A percentile compares a stretch with the other conserved stretches of the same genome.
These are phyloP conservation scores for Rhegmatorhina hoffmannsi DNA, from an alignment of 2,113 vertebrate genomes.

Conservation along the genomic window DNA sequence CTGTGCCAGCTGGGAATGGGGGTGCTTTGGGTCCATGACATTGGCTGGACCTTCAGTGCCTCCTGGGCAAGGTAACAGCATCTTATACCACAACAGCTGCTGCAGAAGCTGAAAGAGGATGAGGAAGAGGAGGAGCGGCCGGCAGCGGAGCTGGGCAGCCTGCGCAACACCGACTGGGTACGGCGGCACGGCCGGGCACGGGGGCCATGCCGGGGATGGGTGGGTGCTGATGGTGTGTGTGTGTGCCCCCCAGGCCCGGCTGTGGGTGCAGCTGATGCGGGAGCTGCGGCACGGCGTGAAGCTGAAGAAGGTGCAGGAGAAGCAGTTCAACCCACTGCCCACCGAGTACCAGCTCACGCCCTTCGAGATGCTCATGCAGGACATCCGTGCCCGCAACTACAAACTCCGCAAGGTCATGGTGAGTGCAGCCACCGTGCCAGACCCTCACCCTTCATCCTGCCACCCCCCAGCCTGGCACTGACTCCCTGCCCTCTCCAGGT, in stretches of 20 bases:
- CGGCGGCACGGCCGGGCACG: accelerated
- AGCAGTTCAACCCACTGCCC: constrained; percentile 89
- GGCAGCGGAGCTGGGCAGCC: constrained; percentile 79
- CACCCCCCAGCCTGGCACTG: not conserved
- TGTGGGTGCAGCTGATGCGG: constrained; percentile 97
- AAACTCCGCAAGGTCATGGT: constrained; percentile 97
- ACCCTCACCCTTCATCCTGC: not conserved
- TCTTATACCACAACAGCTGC: constrained; percentile 75
- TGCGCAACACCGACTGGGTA: constrained; percentile 94
- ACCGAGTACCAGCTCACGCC: constrained; percentile 95
- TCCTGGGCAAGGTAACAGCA: not conserved
- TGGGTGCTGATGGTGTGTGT: accelerated
- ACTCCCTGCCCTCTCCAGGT: constrained; percentile 73
- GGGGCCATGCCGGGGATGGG: accelerated
- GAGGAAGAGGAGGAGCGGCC: constrained; percentile 74
- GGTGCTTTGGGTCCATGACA: not conserved
- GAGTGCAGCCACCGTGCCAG: not conserved
- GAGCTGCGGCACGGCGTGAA: constrained; percentile 93
- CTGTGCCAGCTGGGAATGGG: not conserved
- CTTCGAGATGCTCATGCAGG: constrained; percentile 98
- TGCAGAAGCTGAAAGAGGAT: constrained; percentile 87
- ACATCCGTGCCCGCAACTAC: constrained; percentile 90
- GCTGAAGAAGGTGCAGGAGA: constrained; percentile 94
- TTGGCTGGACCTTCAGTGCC: not conserved
- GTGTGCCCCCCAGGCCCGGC: constrained; percentile 77